Evolutionary conservation across 2,797 vertebrate species (phyloP), one percentile per base, ranked within the genome.

Genomic region (Oreochromis grahami): DNA sequence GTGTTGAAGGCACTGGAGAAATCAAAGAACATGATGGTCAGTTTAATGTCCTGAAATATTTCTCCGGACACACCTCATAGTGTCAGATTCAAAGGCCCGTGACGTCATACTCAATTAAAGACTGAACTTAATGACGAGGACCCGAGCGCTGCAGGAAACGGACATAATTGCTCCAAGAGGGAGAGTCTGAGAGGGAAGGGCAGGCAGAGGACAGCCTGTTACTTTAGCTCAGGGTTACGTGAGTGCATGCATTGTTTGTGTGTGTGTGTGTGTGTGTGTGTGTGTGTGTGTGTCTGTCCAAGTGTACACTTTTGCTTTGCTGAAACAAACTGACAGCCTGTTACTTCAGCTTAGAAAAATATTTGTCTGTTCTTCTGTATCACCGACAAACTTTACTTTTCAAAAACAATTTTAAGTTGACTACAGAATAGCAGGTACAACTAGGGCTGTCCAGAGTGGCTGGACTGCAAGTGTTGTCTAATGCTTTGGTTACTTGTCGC

Each of bases 101-200:
- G 78, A 72, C 41, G 26, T 86, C 89, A 84, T 5, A 78, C 84
- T 88, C 86, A 86, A 86, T 91, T 87, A 89, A 89, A 45, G 41
- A 70, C 41, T 1, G 41, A 0, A 45, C 65, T 29, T 70, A 17
- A 45, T 29, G 65, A 11, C 9, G 6, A 70, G 65, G 41, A 70
- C 41, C 9, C 3, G 7, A 79, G 68, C 72, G 2, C 48, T 29
- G 45, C 68, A 60, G 77, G 50, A 84, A 84, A 78, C 11, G 55
- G 56, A 90, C n/a, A 79, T 88, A 80, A 87, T 83, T 77, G 81
- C 82, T 84, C 17, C 7, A 29, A 82, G 60, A 86, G 78, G 76
- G 72, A 21, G 78, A 24, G n/a, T 68, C 12, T 41, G 41, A 82
- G 38, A 81, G 36, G 51, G 70, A 82, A 86, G 86, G 82, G 58